Evolutionary conservation across 2,888 invertebrate species (phyloP), one percentile per base, ranked within the genome.

Genomic region (Thymelicus lineola): DNA sequence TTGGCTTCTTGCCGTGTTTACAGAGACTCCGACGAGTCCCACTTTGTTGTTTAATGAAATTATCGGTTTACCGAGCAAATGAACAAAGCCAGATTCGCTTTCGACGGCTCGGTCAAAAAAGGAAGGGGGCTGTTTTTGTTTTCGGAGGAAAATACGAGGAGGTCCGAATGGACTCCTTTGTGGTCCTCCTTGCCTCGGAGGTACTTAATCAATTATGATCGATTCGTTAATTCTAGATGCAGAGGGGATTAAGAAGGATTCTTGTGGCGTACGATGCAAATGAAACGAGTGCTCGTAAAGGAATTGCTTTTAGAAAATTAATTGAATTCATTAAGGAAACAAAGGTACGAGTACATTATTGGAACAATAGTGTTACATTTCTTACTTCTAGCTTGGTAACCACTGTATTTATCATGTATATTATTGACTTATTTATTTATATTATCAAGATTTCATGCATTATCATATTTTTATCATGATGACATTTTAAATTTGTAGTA

Each of bases 41-140:
- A 92, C 92, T 93, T 93, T 92, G 92, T 93, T 93, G 93, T 92
- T 91, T 93, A 93, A 93, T 93, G 90, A 93, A 93, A 93, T 93
- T 93, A 93, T 93, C 93, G 93, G 93, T 93, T 93, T 93, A 92
- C 92, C 90, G 87, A 92, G 89, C 88, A 93, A 93, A 93, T 93
- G 93, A 93, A 93, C 93, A 93, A 93, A 93, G 93, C 91, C 89
- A 90, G 91, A 92, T 93, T 91, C 87, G 87, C 87, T 87, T 87
- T 87, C 86, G 82, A 83, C 80, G 81, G 83, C 79, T 82, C 86
- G 89, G 88, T 88, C 90, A 88, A 91, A 92, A 91, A 89, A 86
- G 84, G 85, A 75, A 86, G 86, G 84, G 85, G 78, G 77, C 17
- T 89, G 89, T 90, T 90, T 89, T 90, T 90, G 89, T 90, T 90